Evolutionary conservation across 2,888 invertebrate species (phyloP), one percentile per base, ranked within the genome.

Genomic region (Drosophila mimica): DNA sequence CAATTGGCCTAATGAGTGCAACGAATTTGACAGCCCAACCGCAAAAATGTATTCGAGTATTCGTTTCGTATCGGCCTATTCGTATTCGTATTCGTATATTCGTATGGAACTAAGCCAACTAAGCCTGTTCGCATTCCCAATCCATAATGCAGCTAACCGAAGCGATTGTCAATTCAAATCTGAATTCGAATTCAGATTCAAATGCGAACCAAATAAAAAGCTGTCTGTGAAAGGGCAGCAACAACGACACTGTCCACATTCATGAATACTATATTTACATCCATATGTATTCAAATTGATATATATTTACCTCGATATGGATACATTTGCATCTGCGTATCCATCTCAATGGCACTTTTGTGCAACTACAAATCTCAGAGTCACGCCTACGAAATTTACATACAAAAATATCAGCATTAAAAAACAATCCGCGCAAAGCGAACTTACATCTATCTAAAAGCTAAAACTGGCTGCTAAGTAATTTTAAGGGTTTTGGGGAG

Each of bases 1-100:
- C 53, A 86, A 86, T 86, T 86, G 87, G 76, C 82, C 87, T 86
- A 86, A 86, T 90, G 89, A 90, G 82, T 86, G 84, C 87, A 90
- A 88, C 90, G 89, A 89, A 89, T 88, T 74, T 77, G 87, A 87
- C 89, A 88, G 85, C 59, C 61, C 20, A 62, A 65, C 67, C 69
- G 66, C 80, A 73, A 76, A 76, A 49, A 56, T 66, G 51, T 64
- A 61, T 46, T 38, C 59, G 49, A 25, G 51, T 51, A 36, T 57
- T 52, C 52, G 33, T 57, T 34, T 75, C 31, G 54, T n/a, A 54
- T 68, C n/a, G 38, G 36, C 54, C 66, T 25, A 25, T 25, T 25
- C 25, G 25, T 25, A 25, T 25, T n/a, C n/a, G n/a, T n/a, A n/a
- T n/a, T n/a, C n/a, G n/a, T n/a, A n/a, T 25, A 25, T 25, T 25